Evolutionary conservation across 2,797 vertebrate species (phyloP), one percentile per base, ranked within the genome.

Genomic region (Myripristis murdjan): DNA sequence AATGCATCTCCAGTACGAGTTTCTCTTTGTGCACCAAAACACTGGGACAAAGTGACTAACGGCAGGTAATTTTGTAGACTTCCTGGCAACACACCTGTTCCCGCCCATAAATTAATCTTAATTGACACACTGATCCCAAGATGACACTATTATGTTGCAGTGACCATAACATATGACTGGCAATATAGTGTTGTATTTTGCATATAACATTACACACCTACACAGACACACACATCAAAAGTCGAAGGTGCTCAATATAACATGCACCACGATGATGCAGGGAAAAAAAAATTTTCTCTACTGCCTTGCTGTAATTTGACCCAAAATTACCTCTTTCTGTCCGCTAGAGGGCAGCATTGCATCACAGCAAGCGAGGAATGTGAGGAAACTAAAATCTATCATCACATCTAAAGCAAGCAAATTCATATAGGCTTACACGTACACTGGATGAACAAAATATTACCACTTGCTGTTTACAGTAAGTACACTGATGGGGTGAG

Each of bases 321-420:
- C 33, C 28, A 22, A 43, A n/a, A n/a, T 2, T 23, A 11, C 56
- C n/a, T 3, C 39, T 55, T 49, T 7, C 49, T 24, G n/a, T 59
- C 84, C 90, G 87, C 74, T 67, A 89, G 91, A 82, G 82, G 81
- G 76, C 54, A 18, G 28, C 68, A 73, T 39, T 72, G 33, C 51
- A 75, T 31, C 57, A 28, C 26, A 60, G 1, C 18, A 22, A 59
- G 2, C 5, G 15, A 51, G 10, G 37, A 66, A 5, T 6, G 5
- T 5, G 16, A 11, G 9, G 1, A 0, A 37, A 37, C 10, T 37
- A 10, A 37, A 37, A 37, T 37, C 10, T 28, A 28, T 28, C 5
- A 28, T 28, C 26, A 28, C 26, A n/a, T 28, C 2, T 28, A 28
- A 28, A 28, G 26, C 7, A 35, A 35, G 8, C 31, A 33, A 33